These are phyloP conservation scores for Leuciscus idus DNA, from an alignment of 2,113 vertebrate species.

Conservation along the genomic window DNA sequence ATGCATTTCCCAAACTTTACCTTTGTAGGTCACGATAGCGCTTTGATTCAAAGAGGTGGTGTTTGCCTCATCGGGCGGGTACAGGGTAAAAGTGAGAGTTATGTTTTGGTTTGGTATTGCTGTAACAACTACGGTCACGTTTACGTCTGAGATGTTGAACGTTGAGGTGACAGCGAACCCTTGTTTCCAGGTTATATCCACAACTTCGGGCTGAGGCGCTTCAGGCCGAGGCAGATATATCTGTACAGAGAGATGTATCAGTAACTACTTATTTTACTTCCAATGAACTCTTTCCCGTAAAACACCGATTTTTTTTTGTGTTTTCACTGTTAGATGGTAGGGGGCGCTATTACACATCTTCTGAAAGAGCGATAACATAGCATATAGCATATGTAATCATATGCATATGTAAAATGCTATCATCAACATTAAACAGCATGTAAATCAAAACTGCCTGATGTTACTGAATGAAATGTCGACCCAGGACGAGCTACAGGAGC, in stretches of 20 bases:
- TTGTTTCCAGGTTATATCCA: slow-evolving; percentile 47
- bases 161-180: slow-evolving; percentile 40
- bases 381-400: no score
- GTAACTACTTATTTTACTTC: neutral
- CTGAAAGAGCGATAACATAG: no score
- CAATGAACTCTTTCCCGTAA: neutral
- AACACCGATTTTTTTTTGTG: no score
- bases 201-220: neutral
- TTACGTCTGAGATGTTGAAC: slow-evolving; percentile 67
- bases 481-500: no score
- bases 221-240: slow-evolving; percentile 66
- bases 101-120: slow-evolving; percentile 60
- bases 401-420: no score
- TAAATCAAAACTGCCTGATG: no score
- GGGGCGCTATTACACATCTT: no score
- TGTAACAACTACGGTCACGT: slow-evolving; percentile 65
- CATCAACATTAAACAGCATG: no score
- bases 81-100: slow-evolving; percentile 63
- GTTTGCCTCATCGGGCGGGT: slow-evolving; percentile 48
- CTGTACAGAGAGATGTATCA: slow-evolving; percentile 57
- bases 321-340: no score
- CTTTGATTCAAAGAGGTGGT: neutral
- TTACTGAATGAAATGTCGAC: no score
- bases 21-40: slow-evolving; percentile 57
- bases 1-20: slow-evolving; percentile 57